These are phyloP conservation scores for Epinephelus coioides DNA, from an alignment of 2,797 vertebrate species.

Conservation along the genomic window DNA sequence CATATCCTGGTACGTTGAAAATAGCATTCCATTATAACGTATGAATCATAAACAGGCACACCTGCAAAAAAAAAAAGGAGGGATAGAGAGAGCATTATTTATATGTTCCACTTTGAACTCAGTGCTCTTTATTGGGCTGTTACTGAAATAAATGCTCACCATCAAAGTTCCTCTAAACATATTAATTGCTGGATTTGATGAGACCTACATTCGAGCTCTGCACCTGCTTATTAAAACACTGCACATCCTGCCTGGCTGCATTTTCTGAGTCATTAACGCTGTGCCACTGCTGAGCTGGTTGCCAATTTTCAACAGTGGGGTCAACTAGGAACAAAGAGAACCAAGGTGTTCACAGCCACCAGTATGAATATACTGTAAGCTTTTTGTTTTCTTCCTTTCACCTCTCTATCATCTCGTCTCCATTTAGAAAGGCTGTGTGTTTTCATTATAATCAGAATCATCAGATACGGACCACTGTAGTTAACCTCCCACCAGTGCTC, in stretches of 20 bases:
- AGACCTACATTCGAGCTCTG: constrained; percentile 60
- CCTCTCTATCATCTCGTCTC: not conserved
- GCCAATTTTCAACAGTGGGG: constrained; percentile 61
- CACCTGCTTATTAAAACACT: constrained; percentile 75
- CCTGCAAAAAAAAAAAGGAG: constrained; percentile 35
- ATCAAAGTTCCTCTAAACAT: constrained; percentile 72
- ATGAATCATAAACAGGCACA: constrained; percentile 59
- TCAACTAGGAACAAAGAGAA: constrained; percentile 61
- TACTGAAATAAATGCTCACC: constrained; percentile 67
- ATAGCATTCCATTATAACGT: constrained; percentile 63
- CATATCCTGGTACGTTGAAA: constrained; percentile 47
- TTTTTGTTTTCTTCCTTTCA: constrained; percentile 8
- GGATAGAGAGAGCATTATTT: constrained; percentile 33
- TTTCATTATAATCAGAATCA: not conserved
- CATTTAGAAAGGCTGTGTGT: not conserved
- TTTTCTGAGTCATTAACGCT: constrained; percentile 82
- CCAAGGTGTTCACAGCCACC: constrained; percentile 31
- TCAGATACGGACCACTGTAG: not conserved
- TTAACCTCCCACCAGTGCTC: not conserved
- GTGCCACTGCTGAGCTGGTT: constrained; percentile 65
- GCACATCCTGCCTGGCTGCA: constrained; percentile 68
- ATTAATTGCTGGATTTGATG: constrained; percentile 75
- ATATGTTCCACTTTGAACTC: constrained; percentile 38
- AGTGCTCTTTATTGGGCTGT: constrained; percentile 41
- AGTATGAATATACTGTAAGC: not conserved